These are phyloP conservation scores for Philotrypesis tridentata DNA, from an alignment of 1,140 invertebrate genomes.

Conservation along the genomic window DNA sequence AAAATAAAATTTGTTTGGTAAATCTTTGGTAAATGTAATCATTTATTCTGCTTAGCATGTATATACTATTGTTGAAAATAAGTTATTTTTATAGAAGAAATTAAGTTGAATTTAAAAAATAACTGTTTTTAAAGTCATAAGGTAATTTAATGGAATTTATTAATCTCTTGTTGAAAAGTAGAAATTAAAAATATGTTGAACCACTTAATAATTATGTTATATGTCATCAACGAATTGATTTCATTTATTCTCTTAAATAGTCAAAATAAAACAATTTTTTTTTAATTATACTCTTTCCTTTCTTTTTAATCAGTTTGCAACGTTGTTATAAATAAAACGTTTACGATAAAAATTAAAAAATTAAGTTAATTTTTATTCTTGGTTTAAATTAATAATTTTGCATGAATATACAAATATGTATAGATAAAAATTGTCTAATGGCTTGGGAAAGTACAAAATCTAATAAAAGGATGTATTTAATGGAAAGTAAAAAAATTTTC, in stretches of 20 bases:
- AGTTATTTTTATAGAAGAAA: no score
- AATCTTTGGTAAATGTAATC: no score
- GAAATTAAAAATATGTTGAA: conserved; percentile 7
- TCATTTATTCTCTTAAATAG: background rate
- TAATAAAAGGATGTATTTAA: background rate
- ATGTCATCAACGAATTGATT: background rate
- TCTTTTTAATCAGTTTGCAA: background rate
- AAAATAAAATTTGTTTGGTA: no score
- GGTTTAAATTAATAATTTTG: background rate
- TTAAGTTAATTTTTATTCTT: no score
- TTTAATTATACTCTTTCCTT: background rate
- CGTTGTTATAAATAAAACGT: no score
- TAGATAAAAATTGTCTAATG: background rate
- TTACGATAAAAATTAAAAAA: no score
- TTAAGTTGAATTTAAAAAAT: background rate
- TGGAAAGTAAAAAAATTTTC: background rate
- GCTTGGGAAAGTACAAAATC: conserved; percentile 31
- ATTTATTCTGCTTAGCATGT: no score
- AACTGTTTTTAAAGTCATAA: conserved; percentile 13
- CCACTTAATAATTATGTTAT: background rate
- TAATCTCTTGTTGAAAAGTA: conserved; percentile 17
- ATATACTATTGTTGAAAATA: no score
- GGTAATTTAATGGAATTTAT: conserved; percentile 11
- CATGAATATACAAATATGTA: background rate
- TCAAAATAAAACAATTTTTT: conserved; percentile 3